Conservation (phyloP, 2,113 vertebrate species). For the Eretmochelys imbricata region DNA sequence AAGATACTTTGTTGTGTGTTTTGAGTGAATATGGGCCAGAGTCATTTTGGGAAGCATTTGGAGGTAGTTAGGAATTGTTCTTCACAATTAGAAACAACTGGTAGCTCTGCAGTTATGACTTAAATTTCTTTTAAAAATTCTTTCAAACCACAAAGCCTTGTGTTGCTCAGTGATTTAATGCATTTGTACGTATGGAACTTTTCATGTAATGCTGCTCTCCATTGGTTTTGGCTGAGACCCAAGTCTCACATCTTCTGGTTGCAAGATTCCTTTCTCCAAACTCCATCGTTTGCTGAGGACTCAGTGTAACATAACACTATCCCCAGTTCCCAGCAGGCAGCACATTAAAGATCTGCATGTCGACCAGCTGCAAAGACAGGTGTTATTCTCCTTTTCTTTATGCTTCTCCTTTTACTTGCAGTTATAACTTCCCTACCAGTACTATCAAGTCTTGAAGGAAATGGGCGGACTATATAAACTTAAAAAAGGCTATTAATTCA, state of each 20-base stretch:
- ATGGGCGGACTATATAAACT: slow-evolving; percentile 13
- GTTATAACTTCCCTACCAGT: slow-evolving; percentile 50
- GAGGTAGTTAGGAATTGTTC: slow-evolving; percentile 67
- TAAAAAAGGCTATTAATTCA: slow-evolving; percentile 2
- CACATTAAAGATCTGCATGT: slow-evolving; percentile 75
- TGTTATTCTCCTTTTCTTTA: slow-evolving; percentile 71
- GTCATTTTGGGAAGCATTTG: slow-evolving; percentile 58
- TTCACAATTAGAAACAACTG: slow-evolving; percentile 70
- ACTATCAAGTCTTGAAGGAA: slow-evolving; percentile 33
- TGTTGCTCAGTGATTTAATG: slow-evolving; percentile 67
- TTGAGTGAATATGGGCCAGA: slow-evolving; percentile 12
- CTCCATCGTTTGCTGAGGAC: slow-evolving; percentile 71
- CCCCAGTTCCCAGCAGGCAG: slow-evolving; percentile 76
- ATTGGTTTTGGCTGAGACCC: slow-evolving; percentile 80
- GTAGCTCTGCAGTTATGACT: slow-evolving; percentile 67
- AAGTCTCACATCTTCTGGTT: slow-evolving; percentile 81
- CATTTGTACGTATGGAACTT: slow-evolving; percentile 76
- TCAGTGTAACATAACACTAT: slow-evolving; percentile 73
- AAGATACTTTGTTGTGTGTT: slow-evolving; percentile 16
- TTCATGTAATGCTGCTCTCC: slow-evolving; percentile 74
- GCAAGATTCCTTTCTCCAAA: slow-evolving; percentile 81
- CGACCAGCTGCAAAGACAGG: slow-evolving; percentile 83
- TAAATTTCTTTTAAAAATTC: slow-evolving; percentile 59
- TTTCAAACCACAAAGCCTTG: slow-evolving; percentile 63
- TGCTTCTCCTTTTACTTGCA: slow-evolving; percentile 51